phyloP scores from a whole-genome alignment of 2,888 invertebrate species.

The Diloba caeruleocephala region DNA sequence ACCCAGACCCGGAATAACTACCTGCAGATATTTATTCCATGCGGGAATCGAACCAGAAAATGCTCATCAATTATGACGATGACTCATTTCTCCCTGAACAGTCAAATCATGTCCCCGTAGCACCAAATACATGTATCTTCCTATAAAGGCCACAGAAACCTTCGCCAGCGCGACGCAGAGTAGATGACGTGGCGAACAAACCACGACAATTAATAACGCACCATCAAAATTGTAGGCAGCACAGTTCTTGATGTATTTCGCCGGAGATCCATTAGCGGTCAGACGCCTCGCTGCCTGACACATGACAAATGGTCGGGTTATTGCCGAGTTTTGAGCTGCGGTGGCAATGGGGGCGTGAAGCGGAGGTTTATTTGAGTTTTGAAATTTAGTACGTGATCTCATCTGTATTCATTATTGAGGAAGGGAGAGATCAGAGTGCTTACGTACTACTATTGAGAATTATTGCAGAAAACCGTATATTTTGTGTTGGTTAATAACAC shows the following conservation, averaged over 20 bases:
- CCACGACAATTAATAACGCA: conserved; percentile 47
- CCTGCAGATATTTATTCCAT: too few species aligned
- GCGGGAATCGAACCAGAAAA: too few species aligned
- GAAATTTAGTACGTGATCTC: too few species aligned
- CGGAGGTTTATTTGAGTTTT: conserved; percentile 1
- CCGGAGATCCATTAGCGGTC: conserved; percentile 61
- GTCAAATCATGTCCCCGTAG: background rate
- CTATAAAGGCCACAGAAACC: background rate
- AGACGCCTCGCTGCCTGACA: conserved; percentile 55
- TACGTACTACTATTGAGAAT: too few species aligned
- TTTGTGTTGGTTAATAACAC: too few species aligned
- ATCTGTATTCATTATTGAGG: too few species aligned
- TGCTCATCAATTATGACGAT: conserved; percentile 7
- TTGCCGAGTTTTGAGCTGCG: conserved; percentile 44
- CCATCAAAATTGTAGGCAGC: conserved; percentile 39
- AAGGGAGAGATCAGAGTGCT: too few species aligned
- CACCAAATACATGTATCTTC: conserved; percentile 5
- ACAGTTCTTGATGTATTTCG: conserved; percentile 49
- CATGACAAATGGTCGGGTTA: conserved; percentile 65
- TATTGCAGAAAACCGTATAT: too few species aligned
- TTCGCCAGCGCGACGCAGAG: conserved; percentile 2
- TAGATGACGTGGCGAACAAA: conserved; percentile 10
- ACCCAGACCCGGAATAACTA: too few species aligned
- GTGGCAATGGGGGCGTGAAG: conserved; percentile 14
- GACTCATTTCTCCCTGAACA: background rate